phyloP scores from a whole-genome alignment of 2,797 vertebrate genomes.

The Diglossa cyanea region DNA sequence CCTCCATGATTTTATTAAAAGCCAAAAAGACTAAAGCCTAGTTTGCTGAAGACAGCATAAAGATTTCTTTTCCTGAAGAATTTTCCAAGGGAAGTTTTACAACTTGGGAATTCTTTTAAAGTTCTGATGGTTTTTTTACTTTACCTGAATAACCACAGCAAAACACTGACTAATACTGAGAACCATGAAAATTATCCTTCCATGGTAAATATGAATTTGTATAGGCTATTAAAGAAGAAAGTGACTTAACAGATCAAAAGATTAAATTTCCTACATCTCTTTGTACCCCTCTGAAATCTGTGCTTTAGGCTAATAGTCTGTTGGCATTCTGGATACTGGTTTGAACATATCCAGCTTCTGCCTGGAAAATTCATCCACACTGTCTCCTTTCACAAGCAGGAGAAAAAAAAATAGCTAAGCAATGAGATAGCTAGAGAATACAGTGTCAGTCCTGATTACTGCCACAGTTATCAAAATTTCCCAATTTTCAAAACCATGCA shows the following conservation, averaged over 20 bases:
- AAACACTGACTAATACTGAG: not conserved
- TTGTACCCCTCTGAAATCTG: not conserved
- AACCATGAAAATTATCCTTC: not conserved
- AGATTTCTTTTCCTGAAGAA: not conserved
- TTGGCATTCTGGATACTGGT: not conserved
- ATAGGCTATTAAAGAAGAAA: not conserved
- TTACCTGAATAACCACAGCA: not conserved
- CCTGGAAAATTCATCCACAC: slow-evolving; percentile 16
- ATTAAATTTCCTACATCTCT: slow-evolving; percentile 18
- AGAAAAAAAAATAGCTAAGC: not conserved
- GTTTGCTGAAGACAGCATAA: not conserved
- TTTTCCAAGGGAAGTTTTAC: not conserved
- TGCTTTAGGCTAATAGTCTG: not conserved
- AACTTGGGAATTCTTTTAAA: not conserved
- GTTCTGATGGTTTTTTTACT: not conserved
- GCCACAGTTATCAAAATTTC: not conserved
- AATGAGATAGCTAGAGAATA: not conserved
- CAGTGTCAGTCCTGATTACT: not conserved
- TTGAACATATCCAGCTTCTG: not conserved
- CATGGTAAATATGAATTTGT: not conserved
- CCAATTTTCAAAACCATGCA: not conserved
- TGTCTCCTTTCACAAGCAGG: not conserved
- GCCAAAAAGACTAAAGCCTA: not conserved
- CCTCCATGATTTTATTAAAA: not conserved
- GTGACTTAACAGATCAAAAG: slow-evolving; percentile 41